phyloP scores from a whole-genome alignment of 2,113 vertebrate genomes.

The Brienomyrus brachyistius region DNA sequence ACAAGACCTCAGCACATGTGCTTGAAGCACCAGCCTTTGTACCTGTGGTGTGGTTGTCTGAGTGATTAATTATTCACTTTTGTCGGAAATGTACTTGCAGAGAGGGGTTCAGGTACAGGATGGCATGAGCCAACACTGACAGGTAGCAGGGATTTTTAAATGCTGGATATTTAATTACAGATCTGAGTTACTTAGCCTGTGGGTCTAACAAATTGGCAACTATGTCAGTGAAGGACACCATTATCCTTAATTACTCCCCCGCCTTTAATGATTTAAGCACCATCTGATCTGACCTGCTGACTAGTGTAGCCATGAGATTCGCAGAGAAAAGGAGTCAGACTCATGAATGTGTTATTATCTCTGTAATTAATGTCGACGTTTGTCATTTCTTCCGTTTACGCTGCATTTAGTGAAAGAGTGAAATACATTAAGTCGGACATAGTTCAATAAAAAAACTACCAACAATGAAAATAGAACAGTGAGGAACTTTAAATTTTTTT shows the following conservation, averaged over 20 bases:
- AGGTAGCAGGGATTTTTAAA: background rate
- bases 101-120: background rate
- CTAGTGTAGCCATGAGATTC: background rate
- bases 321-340: background rate
- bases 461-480: background rate
- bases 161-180: background rate
- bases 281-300: background rate
- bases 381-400: background rate
- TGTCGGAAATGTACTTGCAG: background rate
- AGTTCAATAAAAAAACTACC: background rate
- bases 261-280: background rate
- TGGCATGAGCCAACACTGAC: background rate
- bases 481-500: too few species aligned
- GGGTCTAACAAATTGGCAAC: background rate
- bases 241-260: background rate
- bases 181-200: background rate
- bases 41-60: background rate
- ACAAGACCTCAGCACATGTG: background rate
- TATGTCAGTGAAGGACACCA: background rate
- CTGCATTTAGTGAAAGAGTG: background rate
- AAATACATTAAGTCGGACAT: background rate
- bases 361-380: background rate
- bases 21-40: background rate
- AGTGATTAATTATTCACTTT: background rate
- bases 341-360: background rate